Evolutionary conservation across 2,113 vertebrate species (phyloP), one percentile per base, ranked within the genome.

Genomic region (Hippoglossus stenolepis): DNA sequence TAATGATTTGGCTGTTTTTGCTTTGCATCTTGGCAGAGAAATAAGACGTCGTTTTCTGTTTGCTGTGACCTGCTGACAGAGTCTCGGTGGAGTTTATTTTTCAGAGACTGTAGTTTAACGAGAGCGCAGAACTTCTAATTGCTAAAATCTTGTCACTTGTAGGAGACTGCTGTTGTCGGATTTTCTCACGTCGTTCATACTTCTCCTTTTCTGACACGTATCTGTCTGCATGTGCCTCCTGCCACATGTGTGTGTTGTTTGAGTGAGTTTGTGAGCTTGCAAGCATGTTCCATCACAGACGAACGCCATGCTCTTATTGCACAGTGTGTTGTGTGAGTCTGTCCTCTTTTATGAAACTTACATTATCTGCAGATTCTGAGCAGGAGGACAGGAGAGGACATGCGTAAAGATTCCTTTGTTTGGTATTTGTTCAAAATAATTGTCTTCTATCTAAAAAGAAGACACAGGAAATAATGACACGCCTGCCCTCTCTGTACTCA

Each of bases 1-100:
- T 66, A 72, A 74, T 86, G 38, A 89, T 80, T 87, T 84, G 83
- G 65, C 76, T 85, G 78, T 79, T 84, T 84, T 90, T 84, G 87
- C 79, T 85, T 90, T 91, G 83, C 90, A 89, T 89, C 78, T 76
- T 81, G 77, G 71, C 79, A 82, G 74, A 84, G 38, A 77, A 71
- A 40, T 43, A 67, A 10, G 65, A 62, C 18, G 0, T 62, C 18
- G 0, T 72, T 26, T 70, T 77, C 43, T 79, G 70, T 85, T 83
- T 84, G 43, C 76, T 78, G 74, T 65, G 47, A 51, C 79, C 24
- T 5, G 67, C 73, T 66, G 13, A 66, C 35, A 83, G 43, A 23
- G 45, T 53, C 23, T 70, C 38, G 38, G 40, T 73, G 54, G n/a
- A 72, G 65, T 63, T 72, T 35, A 56, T 81, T 71, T 83, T 49